A percentile compares a stretch with the other conserved stretches of the same genome.
Conservation (phyloP, 1,140 invertebrate species). For the Penaeus japonicus region DNA sequence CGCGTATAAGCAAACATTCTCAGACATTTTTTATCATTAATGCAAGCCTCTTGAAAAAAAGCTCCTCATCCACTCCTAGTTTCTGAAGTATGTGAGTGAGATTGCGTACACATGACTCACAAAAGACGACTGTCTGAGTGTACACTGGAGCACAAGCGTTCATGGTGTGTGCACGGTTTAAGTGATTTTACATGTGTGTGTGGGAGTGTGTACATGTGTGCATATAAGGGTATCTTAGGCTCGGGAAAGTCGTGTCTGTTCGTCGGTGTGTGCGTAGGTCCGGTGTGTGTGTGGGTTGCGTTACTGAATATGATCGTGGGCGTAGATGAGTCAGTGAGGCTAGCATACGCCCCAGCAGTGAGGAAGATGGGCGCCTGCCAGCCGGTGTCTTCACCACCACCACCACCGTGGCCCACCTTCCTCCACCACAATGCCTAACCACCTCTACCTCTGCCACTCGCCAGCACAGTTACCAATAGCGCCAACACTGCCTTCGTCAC, state of each 20-base stretch:
- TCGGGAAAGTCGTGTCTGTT: too few species aligned
- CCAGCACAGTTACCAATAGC: background rate
- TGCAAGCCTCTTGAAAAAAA: too few species aligned
- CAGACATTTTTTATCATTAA: too few species aligned
- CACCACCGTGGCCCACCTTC: conserved; percentile 16
- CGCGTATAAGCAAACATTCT: too few species aligned
- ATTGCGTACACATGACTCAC: too few species aligned
- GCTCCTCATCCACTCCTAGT: too few species aligned
- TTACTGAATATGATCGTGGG: conserved; percentile 33
- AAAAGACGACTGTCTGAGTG: too few species aligned
- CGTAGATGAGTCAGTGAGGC: conserved; percentile 23
- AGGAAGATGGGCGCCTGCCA: conserved; percentile 25
- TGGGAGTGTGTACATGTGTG: background rate
- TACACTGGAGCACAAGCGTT: too few species aligned
- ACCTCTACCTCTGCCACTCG: background rate
- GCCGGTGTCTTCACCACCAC: conserved; percentile 4
- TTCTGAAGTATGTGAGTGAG: too few species aligned
- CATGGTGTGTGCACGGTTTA: too few species aligned
- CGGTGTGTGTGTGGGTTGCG: background rate
- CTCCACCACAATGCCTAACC: background rate
- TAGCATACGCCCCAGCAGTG: background rate
- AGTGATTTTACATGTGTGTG: background rate
- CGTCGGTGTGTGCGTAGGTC: too few species aligned
- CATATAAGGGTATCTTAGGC: background rate
- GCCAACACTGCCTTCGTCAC: conserved; percentile 4